Conservation (phyloP, 2,113 vertebrate genomes). For the Sinosuthora webbiana region DNA sequence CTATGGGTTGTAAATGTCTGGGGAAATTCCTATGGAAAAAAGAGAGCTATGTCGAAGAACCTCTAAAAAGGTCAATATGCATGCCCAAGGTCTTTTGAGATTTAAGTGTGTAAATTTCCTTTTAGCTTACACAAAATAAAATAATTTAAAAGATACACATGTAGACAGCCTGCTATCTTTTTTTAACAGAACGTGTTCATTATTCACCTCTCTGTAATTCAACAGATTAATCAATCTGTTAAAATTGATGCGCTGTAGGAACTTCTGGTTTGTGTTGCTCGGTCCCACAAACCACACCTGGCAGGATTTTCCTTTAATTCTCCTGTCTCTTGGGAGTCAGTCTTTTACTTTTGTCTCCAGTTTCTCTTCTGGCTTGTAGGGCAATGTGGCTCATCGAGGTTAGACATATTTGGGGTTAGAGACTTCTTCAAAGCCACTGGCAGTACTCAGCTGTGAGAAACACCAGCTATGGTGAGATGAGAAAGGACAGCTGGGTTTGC, state of each 20-base stretch:
- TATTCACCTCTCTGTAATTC: neutral
- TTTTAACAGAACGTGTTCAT: neutral
- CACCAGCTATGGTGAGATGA: neutral
- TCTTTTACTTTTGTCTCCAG: neutral
- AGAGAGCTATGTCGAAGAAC: slow-evolving; percentile 86
- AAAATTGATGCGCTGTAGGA: neutral
- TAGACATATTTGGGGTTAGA: neutral
- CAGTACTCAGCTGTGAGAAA: neutral
- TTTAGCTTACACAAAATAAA: slow-evolving; percentile 99
- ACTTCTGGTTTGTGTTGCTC: neutral
- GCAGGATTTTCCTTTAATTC: neutral
- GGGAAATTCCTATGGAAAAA: slow-evolving; percentile 98
- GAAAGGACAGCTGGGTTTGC: neutral
- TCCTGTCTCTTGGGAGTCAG: neutral
- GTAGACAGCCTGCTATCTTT: slow-evolving; percentile 30
- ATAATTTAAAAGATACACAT: slow-evolving; percentile 90
- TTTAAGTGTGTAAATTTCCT: slow-evolving; percentile 97
- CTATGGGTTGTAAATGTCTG: slow-evolving; percentile 93
- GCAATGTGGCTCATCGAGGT: neutral
- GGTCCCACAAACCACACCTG: neutral
- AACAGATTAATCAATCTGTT: neutral
- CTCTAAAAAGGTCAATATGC: slow-evolving; percentile 88
- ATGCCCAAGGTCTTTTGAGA: slow-evolving; percentile 92
- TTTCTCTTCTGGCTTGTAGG: neutral
- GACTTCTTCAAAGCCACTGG: neutral